phyloP scores from a whole-genome alignment of 2,888 invertebrate genomes.

The Seira musarum region DNA sequence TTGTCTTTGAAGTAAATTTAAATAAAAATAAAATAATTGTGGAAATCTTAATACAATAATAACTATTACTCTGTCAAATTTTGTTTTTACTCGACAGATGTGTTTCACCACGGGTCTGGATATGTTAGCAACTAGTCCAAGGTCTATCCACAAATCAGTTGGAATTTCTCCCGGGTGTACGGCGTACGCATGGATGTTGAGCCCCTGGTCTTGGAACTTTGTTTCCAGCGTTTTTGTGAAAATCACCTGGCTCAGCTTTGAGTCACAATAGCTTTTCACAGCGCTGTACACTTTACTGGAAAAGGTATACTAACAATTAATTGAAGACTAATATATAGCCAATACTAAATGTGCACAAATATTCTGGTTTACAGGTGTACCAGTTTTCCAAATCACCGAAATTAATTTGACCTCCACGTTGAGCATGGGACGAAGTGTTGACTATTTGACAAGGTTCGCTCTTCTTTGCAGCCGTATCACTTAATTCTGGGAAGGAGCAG shows the following conservation, averaged over 20 bases:
- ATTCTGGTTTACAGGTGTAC: not conserved
- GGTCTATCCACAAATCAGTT: slow-evolving; percentile 80
- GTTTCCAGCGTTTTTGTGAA: slow-evolving; percentile 78
- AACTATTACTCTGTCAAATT: too few species aligned
- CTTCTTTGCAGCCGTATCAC: slow-evolving; percentile 76
- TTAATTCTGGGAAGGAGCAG: slow-evolving; percentile 83
- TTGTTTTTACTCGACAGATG: slow-evolving; percentile 37
- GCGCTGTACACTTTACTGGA: slow-evolving; percentile 46
- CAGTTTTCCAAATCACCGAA: slow-evolving; percentile 81
- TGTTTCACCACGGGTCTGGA: slow-evolving; percentile 24
- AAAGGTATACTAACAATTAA: not conserved
- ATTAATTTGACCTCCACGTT: slow-evolving; percentile 81
- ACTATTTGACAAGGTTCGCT: slow-evolving; percentile 81
- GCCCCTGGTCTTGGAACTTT: slow-evolving; percentile 75
- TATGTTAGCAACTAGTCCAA: slow-evolving; percentile 6
- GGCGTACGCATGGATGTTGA: slow-evolving; percentile 79
- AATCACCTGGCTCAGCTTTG: slow-evolving; percentile 86
- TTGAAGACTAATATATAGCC: not conserved
- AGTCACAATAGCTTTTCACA: slow-evolving; percentile 82
- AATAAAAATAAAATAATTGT: not conserved
- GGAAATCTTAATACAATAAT: not conserved
- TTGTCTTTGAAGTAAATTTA: slow-evolving; percentile 75
- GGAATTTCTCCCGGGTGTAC: slow-evolving; percentile 92
- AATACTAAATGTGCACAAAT: too few species aligned
- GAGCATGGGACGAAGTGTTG: slow-evolving; percentile 89